phyloP scores from a whole-genome alignment of 2,113 vertebrate species.

The Polypterus senegalus region DNA sequence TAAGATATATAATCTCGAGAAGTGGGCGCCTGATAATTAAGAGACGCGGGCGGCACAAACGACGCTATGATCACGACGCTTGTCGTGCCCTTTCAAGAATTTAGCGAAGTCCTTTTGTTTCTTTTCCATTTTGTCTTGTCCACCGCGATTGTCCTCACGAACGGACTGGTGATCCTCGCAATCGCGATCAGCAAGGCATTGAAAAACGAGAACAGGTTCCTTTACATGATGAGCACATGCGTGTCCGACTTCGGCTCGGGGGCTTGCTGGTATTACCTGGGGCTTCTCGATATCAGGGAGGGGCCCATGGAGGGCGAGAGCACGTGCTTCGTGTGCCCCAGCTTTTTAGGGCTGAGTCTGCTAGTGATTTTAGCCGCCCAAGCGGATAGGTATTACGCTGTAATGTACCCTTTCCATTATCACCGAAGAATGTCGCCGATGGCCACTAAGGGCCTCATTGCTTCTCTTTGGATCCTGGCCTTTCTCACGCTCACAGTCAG shows the following conservation, averaged over 20 bases:
- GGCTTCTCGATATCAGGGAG: conserved; percentile 44
- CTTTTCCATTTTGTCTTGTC: conserved; percentile 41
- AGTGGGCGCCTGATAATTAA: too few species aligned
- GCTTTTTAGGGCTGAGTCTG: conserved; percentile 53
- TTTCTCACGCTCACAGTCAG: conserved; percentile 37
- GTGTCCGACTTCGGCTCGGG: conserved; percentile 52
- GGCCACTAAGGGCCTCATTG: conserved; percentile 40
- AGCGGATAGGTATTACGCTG: conserved; percentile 52
- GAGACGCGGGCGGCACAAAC: too few species aligned
- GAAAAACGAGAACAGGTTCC: conserved; percentile 49
- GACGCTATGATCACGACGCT: conserved; percentile 3
- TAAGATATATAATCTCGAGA: too few species aligned
- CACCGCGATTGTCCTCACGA: conserved; percentile 40
- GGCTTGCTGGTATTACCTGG: conserved; percentile 49
- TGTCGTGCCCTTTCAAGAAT: conserved; percentile 38
- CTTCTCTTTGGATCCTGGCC: conserved; percentile 45
- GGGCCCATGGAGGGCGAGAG: conserved; percentile 30
- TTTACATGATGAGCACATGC: conserved; percentile 64
- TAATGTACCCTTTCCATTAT: conserved; percentile 43
- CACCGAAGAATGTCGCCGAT: conserved; percentile 39
- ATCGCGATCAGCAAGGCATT: conserved; percentile 38
- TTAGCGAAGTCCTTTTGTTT: conserved; percentile 46
- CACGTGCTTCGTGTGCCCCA: conserved; percentile 42
- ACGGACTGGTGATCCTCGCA: conserved; percentile 39
- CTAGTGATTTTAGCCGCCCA: conserved; percentile 55